Evolutionary conservation across 2,797 vertebrate species (phyloP).

Genomic region (Molossus molossus): DNA sequence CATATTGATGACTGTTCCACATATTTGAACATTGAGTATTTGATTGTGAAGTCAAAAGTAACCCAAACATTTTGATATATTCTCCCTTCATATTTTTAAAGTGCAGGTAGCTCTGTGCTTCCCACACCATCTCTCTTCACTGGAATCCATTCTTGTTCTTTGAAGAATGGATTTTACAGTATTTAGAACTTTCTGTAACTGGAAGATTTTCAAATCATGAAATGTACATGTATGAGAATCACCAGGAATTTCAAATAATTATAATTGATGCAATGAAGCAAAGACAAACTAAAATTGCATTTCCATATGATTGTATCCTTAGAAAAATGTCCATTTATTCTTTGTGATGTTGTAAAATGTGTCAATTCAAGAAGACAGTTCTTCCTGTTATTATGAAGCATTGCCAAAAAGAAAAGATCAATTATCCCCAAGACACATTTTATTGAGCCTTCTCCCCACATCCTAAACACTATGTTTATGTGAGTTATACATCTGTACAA

Average conservation of each 20-base stretch:
- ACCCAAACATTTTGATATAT: background rate
- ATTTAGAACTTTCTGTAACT: constrained; percentile 7
- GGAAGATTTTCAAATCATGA: constrained; percentile 62
- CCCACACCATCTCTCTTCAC: background rate
- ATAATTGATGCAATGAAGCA: constrained; percentile 70
- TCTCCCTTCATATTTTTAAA: constrained; percentile 39
- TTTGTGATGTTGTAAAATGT: constrained; percentile 70
- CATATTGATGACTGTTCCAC: background rate
- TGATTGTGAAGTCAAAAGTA: background rate
- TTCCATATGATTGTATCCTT: constrained; percentile 52
- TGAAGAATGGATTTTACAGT: constrained; percentile 55
- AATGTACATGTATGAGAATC: constrained; percentile 35
- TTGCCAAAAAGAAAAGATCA: constrained; percentile 80
- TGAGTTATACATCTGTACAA: constrained; percentile 89
- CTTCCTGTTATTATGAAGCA: constrained; percentile 78
- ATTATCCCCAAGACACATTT: constrained; percentile 77
- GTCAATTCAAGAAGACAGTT: constrained; percentile 74
- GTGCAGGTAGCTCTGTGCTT: background rate
- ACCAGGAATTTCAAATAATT: constrained; percentile 77
- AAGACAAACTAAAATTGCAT: constrained; percentile 58
- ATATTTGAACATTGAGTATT: background rate
- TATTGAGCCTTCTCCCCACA: constrained; percentile 77
- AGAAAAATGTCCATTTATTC: constrained; percentile 65
- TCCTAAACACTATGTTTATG: constrained; percentile 86
- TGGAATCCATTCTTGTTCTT: constrained; percentile 35